Evolutionary conservation across 2,113 vertebrate genomes (phyloP).

Genomic region (Campylorhamphus procurvoides): DNA sequence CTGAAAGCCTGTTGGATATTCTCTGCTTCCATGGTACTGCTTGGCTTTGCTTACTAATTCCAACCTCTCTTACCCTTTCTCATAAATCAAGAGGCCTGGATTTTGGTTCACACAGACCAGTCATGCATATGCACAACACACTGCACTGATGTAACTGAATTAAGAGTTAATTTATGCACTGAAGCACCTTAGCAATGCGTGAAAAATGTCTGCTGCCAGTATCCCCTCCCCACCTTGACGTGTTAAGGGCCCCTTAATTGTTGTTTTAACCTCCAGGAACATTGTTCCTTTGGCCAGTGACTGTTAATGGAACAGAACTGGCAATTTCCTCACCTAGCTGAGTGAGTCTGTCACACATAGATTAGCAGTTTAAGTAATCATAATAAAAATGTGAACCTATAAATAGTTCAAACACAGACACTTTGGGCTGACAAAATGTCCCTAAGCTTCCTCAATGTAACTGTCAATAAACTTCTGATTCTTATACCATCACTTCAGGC

Average conservation of each 20-base stretch:
- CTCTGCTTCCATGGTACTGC: neutral
- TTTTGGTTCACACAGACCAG: neutral
- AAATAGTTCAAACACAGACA: slow-evolving; percentile 62
- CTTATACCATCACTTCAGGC: neutral
- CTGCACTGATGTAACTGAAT: slow-evolving; percentile 11
- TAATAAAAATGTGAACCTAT: slow-evolving; percentile 62
- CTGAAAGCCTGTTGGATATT: neutral
- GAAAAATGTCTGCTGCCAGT: slow-evolving; percentile 71
- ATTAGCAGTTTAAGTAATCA: slow-evolving; percentile 68
- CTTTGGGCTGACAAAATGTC: slow-evolving; percentile 37
- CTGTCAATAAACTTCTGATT: neutral
- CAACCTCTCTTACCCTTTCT: slow-evolving; percentile 22
- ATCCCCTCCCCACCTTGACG: neutral
- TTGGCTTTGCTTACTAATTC: slow-evolving; percentile 33
- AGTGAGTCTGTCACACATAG: slow-evolving; percentile 62
- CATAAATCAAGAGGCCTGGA: neutral
- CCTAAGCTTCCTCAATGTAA: slow-evolving; percentile 4
- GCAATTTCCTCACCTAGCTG: slow-evolving; percentile 69
- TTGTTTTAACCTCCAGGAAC: slow-evolving; percentile 76
- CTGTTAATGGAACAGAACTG: slow-evolving; percentile 68
- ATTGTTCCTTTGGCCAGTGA: slow-evolving; percentile 73
- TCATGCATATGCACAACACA: slow-evolving; percentile 30
- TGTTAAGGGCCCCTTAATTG: slow-evolving; percentile 72
- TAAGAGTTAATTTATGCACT: slow-evolving; percentile 52
- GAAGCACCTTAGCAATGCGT: slow-evolving; percentile 55